Evolutionary conservation across 2,113 vertebrate species (phyloP), one percentile per base, ranked within the genome.

Genomic region (Verasper variegatus): DNA sequence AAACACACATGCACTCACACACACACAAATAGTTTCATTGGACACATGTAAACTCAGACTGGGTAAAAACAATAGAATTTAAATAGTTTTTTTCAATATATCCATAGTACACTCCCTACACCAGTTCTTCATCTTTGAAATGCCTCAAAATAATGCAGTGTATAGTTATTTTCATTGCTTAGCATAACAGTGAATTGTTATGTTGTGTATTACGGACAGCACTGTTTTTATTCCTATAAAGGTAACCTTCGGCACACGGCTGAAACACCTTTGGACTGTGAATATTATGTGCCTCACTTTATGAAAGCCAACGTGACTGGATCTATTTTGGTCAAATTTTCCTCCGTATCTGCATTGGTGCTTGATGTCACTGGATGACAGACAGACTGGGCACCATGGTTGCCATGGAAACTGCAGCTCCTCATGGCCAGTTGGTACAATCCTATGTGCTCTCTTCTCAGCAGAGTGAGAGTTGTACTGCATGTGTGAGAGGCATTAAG

Each of bases 321-420:
- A 60, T 90, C 87, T 91, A 90, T 93, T 93, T 89, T 11, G 27
- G 85, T 89, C 84, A 37, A 24, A 58, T 91, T 88, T 88, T 85
- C 72, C 68, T 85, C 66, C 35, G 37, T 82, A 78, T 90, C 45
- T 90, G 78, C 86, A 88, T 93, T 18, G 74, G 88, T 75, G 79
- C 86, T 90, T 94, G 91, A 90, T 92, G 91, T 94, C 93, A 94
- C 74, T 87, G 89, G 83, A 89, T 86, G 91, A 91, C 86, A 80
- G 88, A 84, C 56, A 67, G 83, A 77, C 78, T 18, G 84, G 87
- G 85, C 78, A 76, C 77, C 71, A n/a, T 27, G 42, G 91, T 93
- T 92, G 75, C 94, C 93, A 94, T 94, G 91, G 95, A 89, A 96
- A 96, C 94, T 71, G 88, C 24, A 13, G 84, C 87, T 91, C 88